Conservation (phyloP, 2,888 invertebrate species). For the Glaucopsyche alexis region DNA sequence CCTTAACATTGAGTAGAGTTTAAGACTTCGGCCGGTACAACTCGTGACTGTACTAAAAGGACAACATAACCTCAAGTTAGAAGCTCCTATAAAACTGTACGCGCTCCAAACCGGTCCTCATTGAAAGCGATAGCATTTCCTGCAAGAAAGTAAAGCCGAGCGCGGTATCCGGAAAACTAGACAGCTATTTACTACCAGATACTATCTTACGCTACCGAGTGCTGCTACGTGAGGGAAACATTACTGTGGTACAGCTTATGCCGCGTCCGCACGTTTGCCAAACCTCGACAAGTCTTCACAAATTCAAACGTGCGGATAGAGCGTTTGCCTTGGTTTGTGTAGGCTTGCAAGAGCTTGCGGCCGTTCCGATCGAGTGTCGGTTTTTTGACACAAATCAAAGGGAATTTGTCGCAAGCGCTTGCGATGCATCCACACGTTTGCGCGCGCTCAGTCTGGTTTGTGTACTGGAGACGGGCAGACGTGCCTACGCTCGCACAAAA, state of each 20-base stretch:
- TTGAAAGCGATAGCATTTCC: slow-evolving; percentile 78
- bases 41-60: background rate
- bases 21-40: background rate
- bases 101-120: slow-evolving; percentile 68
- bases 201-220: slow-evolving; percentile 21
- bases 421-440: too few species aligned
- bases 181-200: slow-evolving; percentile 34
- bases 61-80: slow-evolving; percentile 38
- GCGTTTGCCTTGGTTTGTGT: too few species aligned
- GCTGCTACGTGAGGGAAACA: slow-evolving; percentile 4
- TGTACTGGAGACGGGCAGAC: too few species aligned
- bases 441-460: too few species aligned
- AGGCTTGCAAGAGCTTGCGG: too few species aligned
- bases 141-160: slow-evolving; percentile 77
- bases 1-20: background rate
- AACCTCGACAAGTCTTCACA: too few species aligned
- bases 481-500: too few species aligned
- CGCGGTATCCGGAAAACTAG: slow-evolving; percentile 59
- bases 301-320: too few species aligned
- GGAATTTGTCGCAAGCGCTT: too few species aligned
- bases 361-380: too few species aligned
- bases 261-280: too few species aligned
- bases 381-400: too few species aligned
- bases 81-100: slow-evolving; percentile 47
- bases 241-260: background rate